Evolutionary conservation across 2,797 vertebrate genomes (phyloP).

Genomic region (Lycodopsis pacificus): DNA sequence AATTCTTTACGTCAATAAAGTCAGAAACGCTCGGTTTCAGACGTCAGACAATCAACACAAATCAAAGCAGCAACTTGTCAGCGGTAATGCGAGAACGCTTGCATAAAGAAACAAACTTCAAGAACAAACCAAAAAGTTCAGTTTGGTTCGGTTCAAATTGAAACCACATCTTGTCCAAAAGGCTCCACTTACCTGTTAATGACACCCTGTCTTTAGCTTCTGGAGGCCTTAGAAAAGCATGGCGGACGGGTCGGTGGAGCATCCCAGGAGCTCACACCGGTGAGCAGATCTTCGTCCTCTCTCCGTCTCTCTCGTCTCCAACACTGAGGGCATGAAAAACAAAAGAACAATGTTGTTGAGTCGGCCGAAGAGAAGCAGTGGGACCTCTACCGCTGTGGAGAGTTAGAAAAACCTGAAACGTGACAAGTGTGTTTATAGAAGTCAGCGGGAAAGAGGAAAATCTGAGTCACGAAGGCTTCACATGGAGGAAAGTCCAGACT

Average conservation of each 20-base stretch:
- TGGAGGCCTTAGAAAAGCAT: constrained; percentile 64
- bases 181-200: constrained; percentile 66
- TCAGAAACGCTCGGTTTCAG: constrained; percentile 10
- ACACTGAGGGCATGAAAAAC: constrained; percentile 32
- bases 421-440: constrained; percentile 73
- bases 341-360: constrained; percentile 41
- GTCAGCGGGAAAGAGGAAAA: constrained; percentile 72
- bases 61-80: constrained; percentile 15
- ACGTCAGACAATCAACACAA: constrained; percentile 15
- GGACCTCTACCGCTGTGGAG: constrained; percentile 27
- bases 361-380: constrained; percentile 47
- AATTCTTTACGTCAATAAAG: constrained; percentile 25
- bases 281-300: constrained; percentile 43
- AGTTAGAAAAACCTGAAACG: constrained; percentile 70
- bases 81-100: constrained; percentile 24
- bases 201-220: constrained; percentile 66
- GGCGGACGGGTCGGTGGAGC: constrained; percentile 41
- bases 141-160: not conserved
- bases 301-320: constrained; percentile 7
- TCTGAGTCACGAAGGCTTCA: constrained; percentile 71
- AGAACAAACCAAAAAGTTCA: not conserved
- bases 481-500: constrained; percentile 41
- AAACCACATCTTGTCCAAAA: constrained; percentile 14
- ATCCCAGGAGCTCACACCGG: constrained; percentile 62
- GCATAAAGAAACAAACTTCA: not conserved